Base-by-base conservation (phyloP, 2,888 invertebrate species). In the Clanis bilineata region DNA sequence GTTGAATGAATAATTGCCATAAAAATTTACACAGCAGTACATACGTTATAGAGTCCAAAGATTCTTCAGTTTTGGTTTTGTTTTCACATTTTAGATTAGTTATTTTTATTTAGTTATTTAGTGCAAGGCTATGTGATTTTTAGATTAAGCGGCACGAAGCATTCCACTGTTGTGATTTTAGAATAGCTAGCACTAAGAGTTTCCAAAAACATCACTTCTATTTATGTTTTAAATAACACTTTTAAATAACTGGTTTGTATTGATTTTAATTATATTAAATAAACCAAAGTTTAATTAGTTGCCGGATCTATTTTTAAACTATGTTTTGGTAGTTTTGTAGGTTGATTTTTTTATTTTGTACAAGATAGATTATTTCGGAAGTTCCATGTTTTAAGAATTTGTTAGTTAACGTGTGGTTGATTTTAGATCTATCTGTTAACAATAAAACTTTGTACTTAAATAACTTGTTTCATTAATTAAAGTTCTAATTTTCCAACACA, bases 91-190 rank as follows among this genome's bases (percentile, higher is more conserved):
- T 70, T 74, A 76, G 70, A 64, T 68, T 62, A 51, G 51, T 67
- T 68, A 68, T 71, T 66, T 66, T 62, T 61, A 71, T 71, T 77
- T 75, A 79, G 73, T 67, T 41, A 54, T 65, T 66, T 72, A 77
- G 76, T 75, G 73, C 78, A 86, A 86, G 82, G 84, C 85, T 88
- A 85, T 86, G 91, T 91, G 91, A 91, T 90, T 81, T 51, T 81
- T 88, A 86, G 83, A 77, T 62, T 90, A 89, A 88, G 89, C 74
- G 76, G 83, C 88, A 88, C 87, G 63, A 63, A 72, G 80, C 89
- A 89, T 90, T 90, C 91, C 90, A 88, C 85, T 83, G 79, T 88
- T 90, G 90, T 90, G 88, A 90, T 90, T 83, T 76, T 85, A 84
- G 79, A 77, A 67, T 87, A 86, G 78, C 70, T 70, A 77, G 67